phyloP scores from a whole-genome alignment of 1,140 invertebrate genomes.

The Drosophila willistoni region DNA sequence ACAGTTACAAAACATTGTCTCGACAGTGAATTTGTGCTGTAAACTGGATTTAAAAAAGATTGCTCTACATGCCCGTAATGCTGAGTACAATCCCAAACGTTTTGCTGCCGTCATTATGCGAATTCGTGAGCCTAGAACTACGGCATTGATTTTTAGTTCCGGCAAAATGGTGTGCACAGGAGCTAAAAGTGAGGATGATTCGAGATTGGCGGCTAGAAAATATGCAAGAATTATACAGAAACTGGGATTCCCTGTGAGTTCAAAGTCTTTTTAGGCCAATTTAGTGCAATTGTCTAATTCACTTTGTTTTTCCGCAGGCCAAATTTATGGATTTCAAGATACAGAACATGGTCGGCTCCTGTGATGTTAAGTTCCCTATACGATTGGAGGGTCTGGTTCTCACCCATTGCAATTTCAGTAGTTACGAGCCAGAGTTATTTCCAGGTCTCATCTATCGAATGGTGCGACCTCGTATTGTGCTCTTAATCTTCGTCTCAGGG shows the following conservation, averaged over 20 bases:
- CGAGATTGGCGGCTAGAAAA: conserved; percentile 97
- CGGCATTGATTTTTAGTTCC: conserved; percentile 99
- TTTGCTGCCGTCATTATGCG: conserved; percentile 99
- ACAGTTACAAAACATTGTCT: conserved; percentile 98
- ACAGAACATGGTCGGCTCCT: conserved; percentile 99
- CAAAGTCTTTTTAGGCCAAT: no score
- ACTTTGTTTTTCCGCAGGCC: conserved; percentile 87
- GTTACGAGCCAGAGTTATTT: conserved; percentile 97
- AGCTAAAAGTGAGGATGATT: conserved; percentile 99
- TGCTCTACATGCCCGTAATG: conserved; percentile 99
- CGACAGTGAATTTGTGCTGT: conserved; percentile 98
- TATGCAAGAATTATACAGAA: conserved; percentile 99
- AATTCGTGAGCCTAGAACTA: conserved; percentile 98
- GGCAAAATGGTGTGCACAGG: conserved; percentile 99
- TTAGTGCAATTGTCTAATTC: conserved; percentile 21
- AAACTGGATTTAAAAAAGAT: conserved; percentile 98
- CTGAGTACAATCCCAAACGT: conserved; percentile 99
- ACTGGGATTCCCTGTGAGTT: conserved; percentile 94
- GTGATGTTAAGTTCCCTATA: conserved; percentile 99
- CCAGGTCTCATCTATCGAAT: conserved; percentile 99
- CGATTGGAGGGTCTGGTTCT: conserved; percentile 97
- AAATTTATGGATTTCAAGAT: conserved; percentile 99
- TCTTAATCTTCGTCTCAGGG: conserved; percentile 99
- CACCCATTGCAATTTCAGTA: conserved; percentile 98
- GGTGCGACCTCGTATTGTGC: conserved; percentile 99